Base-by-base conservation (phyloP, 2,888 invertebrate species). In the Agriotes lineatus region DNA sequence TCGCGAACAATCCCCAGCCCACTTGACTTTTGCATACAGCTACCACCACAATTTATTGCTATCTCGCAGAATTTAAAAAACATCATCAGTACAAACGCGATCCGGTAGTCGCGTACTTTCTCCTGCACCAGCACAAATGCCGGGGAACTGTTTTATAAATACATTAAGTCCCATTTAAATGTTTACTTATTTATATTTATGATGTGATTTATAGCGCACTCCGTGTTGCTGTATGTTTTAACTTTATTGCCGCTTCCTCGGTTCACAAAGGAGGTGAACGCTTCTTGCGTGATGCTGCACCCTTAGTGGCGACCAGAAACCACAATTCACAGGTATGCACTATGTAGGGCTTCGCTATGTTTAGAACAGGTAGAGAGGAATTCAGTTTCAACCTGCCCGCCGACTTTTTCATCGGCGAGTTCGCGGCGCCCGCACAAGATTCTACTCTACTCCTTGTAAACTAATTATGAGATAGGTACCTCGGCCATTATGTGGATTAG, bases 181-280 rank as follows among this genome's bases (percentile, higher is more conserved):
- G 48, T 62, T 62, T 62, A 45, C 59, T 58, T 58, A 48, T 48
- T 61, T 61, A 50, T 61, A 61, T 61, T 62, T 62, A 62, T 42
- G 61, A 35, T 52, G 22, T 62, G 61, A 61, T 48, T 45, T 61
- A 61, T 61, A 61, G 50, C 19, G 39, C 45, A 50, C 37, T 39
- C 37, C 20, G 37, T 35, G 30, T 60, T 37, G 35, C 60, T 48
- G 58, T 44, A 48, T 30, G 60, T 50, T 62, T 62, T 52, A 16
- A 52, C 52, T 62, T 62, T 39, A 50, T 62, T 50, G 42, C 52
- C 2, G 33, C 33, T 14, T 30, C 33, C 52, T 52, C 18, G 18
- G 16, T 18, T 48, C 33, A 52, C 33, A 16, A 33, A 52, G 52
- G 33, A 33, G 18, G 12, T 48, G 33, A 30, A 30, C 18, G n/a